Evolutionary conservation across 2,113 vertebrate genomes (phyloP), one percentile per base, ranked within the genome.

Genomic region (Eulemur rufifrons): DNA sequence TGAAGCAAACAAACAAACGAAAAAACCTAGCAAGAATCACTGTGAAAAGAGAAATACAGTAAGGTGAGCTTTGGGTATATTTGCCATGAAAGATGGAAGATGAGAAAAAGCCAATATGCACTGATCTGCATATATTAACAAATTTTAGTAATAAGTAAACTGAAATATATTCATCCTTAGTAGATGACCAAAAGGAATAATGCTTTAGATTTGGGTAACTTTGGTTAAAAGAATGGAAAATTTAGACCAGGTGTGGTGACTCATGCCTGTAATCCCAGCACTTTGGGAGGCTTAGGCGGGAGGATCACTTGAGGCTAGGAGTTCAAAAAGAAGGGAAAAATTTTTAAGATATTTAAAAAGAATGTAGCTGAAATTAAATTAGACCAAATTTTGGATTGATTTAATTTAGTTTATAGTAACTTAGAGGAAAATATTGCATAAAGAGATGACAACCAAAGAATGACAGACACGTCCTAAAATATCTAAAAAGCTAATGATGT

Each of bases 181-280:
- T 20, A 69, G 59, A 66, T 42, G 37, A 83, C 47, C 42, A 86
- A 39, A 54, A 93, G 66, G 17, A 94, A 77, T 52, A 73, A 92
- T n/a, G 39, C 14, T 82, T 96, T 77, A 87, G 61, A 90, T 59
- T 92, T 73, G 32, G 25, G 23, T 11, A 71, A 73, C 10, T 76
- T 89, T 85, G 71, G 47, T 81, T 95, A 69, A 80, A 78, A 91
- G 8, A 6, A 59, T 76, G n/a, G n/a, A 89, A 86, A 77, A 54
- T 50, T 50, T 50, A 50, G 47, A 10, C 47, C n/a, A 68, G 6
- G 14, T 1, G 15, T n/a, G 6, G 64, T 34, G 64, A 34, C 34
- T 59, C 56, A 59, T 8, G 21, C 56, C 56, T 59, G 56, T 59
- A 21, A 59, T 59, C 56, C 21, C 56, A 23, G 56, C 56, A 59